Evolutionary conservation across 2,113 vertebrate species (phyloP), one percentile per base, ranked within the genome.

Genomic region (Orientallactaga bullata): DNA sequence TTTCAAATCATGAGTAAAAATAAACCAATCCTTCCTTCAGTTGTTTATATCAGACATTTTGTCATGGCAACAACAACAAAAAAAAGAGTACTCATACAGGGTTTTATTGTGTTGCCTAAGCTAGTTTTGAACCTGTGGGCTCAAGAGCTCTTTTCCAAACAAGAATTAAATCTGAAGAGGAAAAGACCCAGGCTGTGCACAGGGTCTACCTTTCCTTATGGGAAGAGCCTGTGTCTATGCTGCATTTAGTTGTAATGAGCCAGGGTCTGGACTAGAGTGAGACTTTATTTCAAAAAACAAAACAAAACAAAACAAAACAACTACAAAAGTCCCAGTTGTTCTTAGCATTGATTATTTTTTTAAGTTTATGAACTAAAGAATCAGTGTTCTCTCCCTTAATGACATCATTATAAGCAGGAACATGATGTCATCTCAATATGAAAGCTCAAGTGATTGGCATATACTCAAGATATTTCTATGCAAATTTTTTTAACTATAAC

Each of bases 101-200:
- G 5, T 37, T 17, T 20, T 7, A 72, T 72, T 72, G 17, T 35
- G n/a, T 37, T 35, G n/a, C 18, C 5, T 37, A 72, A 13, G 17
- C 18, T 72, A 35, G n/a, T 37, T 32, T 35, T 37, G n/a, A 72
- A 37, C 15, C 20, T 35, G n/a, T 72, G n/a, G 1, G n/a, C 18
- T 37, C 13, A 32, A 16, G 10, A 26, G 12, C 30, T 42, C 60
- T 21, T n/a, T 26, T 10, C 10, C 58, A 60, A 60, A 60, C 12
- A 4, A 58, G 2, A 9, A 51, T 15, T 51, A 23, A 6, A 37
- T 15, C 3, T 20, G 28, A 80, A 21, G 51, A 30, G 66, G 55
- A 66, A 0, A 47, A 65, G n/a, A 10, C 61, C 23, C 24, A 21
- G 35, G 42, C 15, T 0, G 2, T 42, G 26, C 60, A 37, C 7